These are phyloP conservation scores for Mizuhopecten yessoensis DNA, from an alignment of 1,140 invertebrate genomes.

Conservation along the genomic window DNA sequence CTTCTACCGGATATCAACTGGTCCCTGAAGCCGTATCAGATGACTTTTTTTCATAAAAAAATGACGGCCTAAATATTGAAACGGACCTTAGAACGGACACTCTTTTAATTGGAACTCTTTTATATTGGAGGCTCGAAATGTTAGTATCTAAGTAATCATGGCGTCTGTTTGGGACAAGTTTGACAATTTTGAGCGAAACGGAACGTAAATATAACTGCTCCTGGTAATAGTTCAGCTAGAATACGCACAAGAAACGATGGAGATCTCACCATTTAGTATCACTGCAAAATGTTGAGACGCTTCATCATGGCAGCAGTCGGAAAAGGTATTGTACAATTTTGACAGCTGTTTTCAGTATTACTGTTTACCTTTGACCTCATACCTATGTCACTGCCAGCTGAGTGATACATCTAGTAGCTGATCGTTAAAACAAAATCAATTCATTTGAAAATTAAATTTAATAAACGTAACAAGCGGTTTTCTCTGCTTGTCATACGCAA, in stretches of 20 bases:
- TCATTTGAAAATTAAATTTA: too few species aligned
- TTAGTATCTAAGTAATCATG: conserved; percentile 35
- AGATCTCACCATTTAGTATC: neutral
- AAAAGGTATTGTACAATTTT: conserved; percentile 7
- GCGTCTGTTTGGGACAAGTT: neutral
- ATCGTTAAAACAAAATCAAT: too few species aligned
- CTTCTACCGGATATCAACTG: too few species aligned
- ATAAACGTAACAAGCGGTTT: too few species aligned
- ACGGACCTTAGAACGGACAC: neutral
- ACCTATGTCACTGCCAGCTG: neutral
- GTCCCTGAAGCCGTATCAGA: too few species aligned
- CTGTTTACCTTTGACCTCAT: neutral
- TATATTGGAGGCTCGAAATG: conserved; percentile 10
- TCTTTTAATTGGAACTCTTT: conserved; percentile 11
- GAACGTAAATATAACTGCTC: neutral
- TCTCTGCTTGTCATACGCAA: too few species aligned
- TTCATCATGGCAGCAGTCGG: conserved; percentile 14
- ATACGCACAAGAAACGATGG: neutral
- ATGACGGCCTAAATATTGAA: too few species aligned
- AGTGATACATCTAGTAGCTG: too few species aligned
- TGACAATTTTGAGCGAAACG: neutral
- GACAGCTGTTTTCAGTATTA: neutral
- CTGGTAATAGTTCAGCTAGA: conserved; percentile 14
- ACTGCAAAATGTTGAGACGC: conserved; percentile 18
- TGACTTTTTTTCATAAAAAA: too few species aligned